These are phyloP conservation scores for Balaenoptera acutorostrata DNA, from an alignment of 2,113 vertebrate genomes.

Conservation along the genomic window DNA sequence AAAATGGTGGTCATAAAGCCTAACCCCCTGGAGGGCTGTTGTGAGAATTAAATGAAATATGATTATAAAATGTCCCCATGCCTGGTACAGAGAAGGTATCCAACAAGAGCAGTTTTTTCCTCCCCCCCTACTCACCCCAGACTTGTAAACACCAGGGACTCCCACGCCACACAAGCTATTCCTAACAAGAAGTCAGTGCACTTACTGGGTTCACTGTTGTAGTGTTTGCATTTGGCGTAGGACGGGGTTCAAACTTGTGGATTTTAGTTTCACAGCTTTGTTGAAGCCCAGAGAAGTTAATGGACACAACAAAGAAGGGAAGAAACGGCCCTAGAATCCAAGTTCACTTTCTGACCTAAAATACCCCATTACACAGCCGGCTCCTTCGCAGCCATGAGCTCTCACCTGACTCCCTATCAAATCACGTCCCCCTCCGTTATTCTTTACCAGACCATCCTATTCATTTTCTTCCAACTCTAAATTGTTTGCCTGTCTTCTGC, in stretches of 20 bases:
- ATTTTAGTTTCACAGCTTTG: background rate
- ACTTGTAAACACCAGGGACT: background rate
- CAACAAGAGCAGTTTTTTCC: background rate
- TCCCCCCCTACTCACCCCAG: background rate
- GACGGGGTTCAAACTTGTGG: background rate
- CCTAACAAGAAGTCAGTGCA: background rate
- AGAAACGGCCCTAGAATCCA: background rate
- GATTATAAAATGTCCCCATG: background rate
- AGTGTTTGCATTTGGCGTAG: background rate
- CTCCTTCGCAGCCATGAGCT: background rate
- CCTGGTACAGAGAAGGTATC: background rate
- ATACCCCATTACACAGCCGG: no score
- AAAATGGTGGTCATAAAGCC: background rate
- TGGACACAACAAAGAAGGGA: background rate
- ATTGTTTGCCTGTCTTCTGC: background rate
- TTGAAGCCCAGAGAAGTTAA: background rate
- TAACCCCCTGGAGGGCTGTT: background rate
- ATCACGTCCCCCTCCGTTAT: no score
- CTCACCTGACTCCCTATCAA: background rate
- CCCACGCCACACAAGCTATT: accelerated
- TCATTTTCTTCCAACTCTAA: background rate
- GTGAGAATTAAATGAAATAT: background rate
- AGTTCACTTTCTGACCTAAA: background rate
- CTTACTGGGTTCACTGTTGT: background rate
- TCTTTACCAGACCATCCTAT: background rate